Conservation (phyloP, 2,888 invertebrate genomes). For the Notodonta dromedarius region DNA sequence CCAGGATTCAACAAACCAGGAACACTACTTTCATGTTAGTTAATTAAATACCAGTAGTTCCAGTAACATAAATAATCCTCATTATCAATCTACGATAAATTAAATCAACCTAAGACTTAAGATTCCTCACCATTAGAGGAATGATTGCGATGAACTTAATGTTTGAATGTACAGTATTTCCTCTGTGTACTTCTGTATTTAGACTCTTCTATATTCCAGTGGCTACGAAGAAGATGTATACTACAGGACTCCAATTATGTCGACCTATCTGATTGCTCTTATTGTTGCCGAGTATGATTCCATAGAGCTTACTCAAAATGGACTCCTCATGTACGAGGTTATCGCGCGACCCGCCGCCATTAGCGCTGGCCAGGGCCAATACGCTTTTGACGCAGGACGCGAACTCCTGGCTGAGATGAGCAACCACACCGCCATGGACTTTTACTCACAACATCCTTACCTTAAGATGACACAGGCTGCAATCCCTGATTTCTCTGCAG, state of each 20-base stretch:
- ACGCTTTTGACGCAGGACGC: constrained; percentile 71
- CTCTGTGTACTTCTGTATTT: background rate
- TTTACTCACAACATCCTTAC: constrained; percentile 71
- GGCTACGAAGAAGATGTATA: constrained; percentile 61
- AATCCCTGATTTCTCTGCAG: constrained; percentile 90
- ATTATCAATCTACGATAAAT: too few species aligned
- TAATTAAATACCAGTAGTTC: background rate
- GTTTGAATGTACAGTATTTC: too few species aligned
- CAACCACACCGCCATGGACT: constrained; percentile 80
- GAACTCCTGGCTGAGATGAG: constrained; percentile 77
- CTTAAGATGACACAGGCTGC: constrained; percentile 88
- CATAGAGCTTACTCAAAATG: constrained; percentile 17
- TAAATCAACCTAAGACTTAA: too few species aligned
- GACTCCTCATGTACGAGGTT: constrained; percentile 60
- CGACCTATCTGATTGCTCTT: constrained; percentile 89
- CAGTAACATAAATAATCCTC: too few species aligned
- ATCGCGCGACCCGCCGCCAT: constrained; percentile 76
- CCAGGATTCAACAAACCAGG: constrained; percentile 71
- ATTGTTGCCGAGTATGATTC: constrained; percentile 86
- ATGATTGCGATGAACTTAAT: too few species aligned
- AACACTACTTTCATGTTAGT: constrained; percentile 47
- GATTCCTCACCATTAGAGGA: too few species aligned
- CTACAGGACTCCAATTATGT: constrained; percentile 77
- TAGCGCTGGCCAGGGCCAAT: constrained; percentile 58
- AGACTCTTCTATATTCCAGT: constrained; percentile 40